Conservation (phyloP, 2,113 vertebrate genomes). For the Oreochromis spilurus region DNA sequence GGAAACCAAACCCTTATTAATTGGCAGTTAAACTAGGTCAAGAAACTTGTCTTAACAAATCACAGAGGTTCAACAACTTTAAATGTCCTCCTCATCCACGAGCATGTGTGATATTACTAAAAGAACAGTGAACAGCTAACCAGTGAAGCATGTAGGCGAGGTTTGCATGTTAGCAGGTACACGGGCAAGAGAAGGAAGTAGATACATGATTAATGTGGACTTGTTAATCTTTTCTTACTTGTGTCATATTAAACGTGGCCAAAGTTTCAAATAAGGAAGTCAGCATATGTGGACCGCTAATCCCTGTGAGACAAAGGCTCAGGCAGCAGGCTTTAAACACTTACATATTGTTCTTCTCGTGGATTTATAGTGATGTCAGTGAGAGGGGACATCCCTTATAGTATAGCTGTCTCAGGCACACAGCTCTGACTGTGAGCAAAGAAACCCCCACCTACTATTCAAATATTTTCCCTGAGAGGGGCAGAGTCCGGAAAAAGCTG, state of each 20-base stretch:
- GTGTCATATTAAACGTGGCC: neutral
- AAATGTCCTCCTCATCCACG: neutral
- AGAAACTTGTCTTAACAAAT: conserved; percentile 25
- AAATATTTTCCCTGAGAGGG: neutral
- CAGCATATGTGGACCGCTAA: neutral
- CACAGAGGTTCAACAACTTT: neutral
- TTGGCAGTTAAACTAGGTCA: conserved; percentile 63
- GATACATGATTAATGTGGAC: neutral
- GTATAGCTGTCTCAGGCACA: neutral
- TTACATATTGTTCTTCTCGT: neutral
- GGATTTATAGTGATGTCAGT: neutral
- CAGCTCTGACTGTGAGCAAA: neutral
- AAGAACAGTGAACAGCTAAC: neutral
- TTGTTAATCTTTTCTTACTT: neutral
- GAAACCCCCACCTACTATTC: neutral
- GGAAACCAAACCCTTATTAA: conserved; percentile 51
- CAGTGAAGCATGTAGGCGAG: neutral
- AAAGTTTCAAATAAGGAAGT: neutral
- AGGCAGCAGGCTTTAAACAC: neutral
- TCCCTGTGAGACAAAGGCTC: neutral
- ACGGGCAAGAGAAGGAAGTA: neutral
- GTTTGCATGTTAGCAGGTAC: neutral
- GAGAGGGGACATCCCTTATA: neutral
- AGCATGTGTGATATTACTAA: neutral
- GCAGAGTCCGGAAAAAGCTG: neutral